These are phyloP conservation scores for Cochlearius cochlearius DNA, from an alignment of 2,113 vertebrate species.

Conservation along the genomic window DNA sequence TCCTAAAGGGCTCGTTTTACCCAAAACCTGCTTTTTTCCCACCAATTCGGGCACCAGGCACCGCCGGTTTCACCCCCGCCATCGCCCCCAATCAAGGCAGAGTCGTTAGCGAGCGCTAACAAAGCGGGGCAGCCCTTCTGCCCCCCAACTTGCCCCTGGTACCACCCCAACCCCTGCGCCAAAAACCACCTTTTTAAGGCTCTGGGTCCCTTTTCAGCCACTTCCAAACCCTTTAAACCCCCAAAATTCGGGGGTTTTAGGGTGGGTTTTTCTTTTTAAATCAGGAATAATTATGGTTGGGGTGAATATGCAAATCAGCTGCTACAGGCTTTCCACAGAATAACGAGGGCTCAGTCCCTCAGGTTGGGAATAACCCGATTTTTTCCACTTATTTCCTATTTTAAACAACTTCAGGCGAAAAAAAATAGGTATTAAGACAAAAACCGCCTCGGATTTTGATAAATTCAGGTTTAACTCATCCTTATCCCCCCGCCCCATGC, in stretches of 20 bases:
- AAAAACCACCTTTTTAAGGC: background rate
- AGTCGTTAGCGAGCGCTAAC: accelerated
- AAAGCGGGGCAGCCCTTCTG: background rate
- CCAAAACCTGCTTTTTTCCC: background rate
- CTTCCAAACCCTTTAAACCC: background rate
- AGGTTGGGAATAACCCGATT: background rate
- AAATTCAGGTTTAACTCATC: background rate
- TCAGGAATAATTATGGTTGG: background rate
- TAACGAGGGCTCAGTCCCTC: background rate
- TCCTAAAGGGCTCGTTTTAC: background rate
- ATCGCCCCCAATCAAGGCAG: background rate
- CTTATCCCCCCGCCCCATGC: accelerated
- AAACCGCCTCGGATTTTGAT: accelerated
- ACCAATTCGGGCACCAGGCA: background rate
- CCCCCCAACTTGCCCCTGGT: background rate
- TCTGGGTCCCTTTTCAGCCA: background rate
- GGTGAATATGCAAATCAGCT: background rate
- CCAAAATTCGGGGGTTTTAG: background rate
- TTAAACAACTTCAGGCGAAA: background rate
- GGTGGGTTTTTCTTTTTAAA: background rate
- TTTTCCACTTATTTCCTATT: background rate
- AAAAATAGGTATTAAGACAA: no score
- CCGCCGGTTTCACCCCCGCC: background rate
- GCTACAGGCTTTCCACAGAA: accelerated
- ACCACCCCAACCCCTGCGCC: background rate